Percentiles rank a stretch among this genome's conserved stretches.
phyloP scores from a whole-genome alignment of 92 coral and sea anemone genomes.

The Palythoa heliodiscus region DNA sequence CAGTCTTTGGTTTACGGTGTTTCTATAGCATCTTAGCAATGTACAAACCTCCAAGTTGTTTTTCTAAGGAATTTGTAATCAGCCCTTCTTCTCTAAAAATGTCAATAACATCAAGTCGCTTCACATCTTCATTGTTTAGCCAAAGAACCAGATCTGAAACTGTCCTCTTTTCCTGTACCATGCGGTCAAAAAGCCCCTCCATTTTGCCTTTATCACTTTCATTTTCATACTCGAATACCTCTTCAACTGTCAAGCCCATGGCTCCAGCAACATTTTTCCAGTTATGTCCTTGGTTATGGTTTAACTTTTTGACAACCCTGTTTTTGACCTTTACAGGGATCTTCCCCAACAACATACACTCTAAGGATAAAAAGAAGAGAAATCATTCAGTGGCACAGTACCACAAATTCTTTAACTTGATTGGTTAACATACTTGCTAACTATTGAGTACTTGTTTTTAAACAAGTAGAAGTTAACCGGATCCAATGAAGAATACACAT shows the following conservation, averaged over 20 bases:
- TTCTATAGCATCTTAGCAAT: not conserved
- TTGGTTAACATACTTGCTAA: not conserved
- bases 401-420: not conserved
- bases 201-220: slow-evolving; percentile 49
- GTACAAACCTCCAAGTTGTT: slow-evolving; percentile 20
- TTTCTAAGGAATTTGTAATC: slow-evolving; percentile 9
- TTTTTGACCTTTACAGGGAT: slow-evolving; percentile 58
- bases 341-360: slow-evolving; percentile 54
- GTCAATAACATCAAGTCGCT: slow-evolving; percentile 56
- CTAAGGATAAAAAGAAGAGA: slow-evolving; percentile 38
- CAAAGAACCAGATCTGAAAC: slow-evolving; percentile 55
- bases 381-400: not conserved
- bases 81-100: slow-evolving; percentile 18
- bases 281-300: slow-evolving; percentile 37
- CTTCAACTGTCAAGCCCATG: slow-evolving; percentile 57
- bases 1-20: too few relatives aligned
- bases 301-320: slow-evolving; percentile 54
- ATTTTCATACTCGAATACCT: slow-evolving; percentile 40
- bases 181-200: slow-evolving; percentile 63
- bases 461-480: too few relatives aligned
- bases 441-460: not conserved
- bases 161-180: slow-evolving; percentile 54
- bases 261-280: slow-evolving; percentile 79
- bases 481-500: too few relatives aligned
- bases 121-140: slow-evolving; percentile 34